Evolutionary conservation across 2,888 invertebrate species (phyloP).

Genomic region (Andrena hattorfiana): DNA sequence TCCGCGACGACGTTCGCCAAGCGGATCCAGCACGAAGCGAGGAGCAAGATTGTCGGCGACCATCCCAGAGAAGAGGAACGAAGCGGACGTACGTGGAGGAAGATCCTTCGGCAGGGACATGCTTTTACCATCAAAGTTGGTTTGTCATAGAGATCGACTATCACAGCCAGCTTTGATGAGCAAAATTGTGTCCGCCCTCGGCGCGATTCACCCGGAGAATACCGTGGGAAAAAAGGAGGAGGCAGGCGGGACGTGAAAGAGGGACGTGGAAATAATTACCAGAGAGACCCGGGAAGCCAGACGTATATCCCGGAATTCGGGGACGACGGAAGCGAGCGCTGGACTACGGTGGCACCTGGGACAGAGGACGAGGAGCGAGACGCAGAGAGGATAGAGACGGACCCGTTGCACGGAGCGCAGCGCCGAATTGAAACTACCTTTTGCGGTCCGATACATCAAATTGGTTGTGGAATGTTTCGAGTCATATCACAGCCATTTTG

Average conservation of each 20-base stretch:
- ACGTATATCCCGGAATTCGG: slow-evolving; percentile 27
- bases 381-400: not conserved
- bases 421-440: slow-evolving; percentile 69
- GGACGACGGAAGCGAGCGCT: slow-evolving; percentile 10
- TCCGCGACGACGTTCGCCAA: slow-evolving; percentile 70
- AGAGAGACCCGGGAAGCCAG: slow-evolving; percentile 21
- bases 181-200: slow-evolving; percentile 88
- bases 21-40: not conserved
- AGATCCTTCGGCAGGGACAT: slow-evolving; percentile 79
- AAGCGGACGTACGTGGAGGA: not conserved
- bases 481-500: slow-evolving; percentile 99
- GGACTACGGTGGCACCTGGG: not conserved
- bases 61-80: not conserved
- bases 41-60: not conserved
- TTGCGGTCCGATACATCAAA: slow-evolving; percentile 92
- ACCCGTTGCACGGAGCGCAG: slow-evolving; percentile 12
- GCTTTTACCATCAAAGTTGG: slow-evolving; percentile 92
- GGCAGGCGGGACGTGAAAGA: no score
- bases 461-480: slow-evolving; percentile 93
- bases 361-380: not conserved
- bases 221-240: not conserved
- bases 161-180: slow-evolving; percentile 99
- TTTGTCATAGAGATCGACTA: slow-evolving; percentile 93
- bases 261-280: slow-evolving; percentile 52
- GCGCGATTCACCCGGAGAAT: slow-evolving; percentile 42